Conservation (phyloP, 2,888 invertebrate species). For the Horisme vitalbata region DNA sequence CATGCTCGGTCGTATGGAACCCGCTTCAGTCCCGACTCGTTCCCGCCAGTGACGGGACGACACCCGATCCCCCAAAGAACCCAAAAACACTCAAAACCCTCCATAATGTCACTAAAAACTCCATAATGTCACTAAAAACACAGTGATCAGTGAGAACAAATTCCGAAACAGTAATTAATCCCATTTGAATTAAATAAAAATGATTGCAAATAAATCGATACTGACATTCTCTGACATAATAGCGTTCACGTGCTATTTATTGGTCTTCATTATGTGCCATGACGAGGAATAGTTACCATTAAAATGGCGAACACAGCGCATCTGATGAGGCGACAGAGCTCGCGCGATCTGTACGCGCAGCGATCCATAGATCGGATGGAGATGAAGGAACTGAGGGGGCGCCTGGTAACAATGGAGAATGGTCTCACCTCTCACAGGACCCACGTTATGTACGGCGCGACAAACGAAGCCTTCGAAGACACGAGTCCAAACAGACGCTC, state of each 20-base stretch:
- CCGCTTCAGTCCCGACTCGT: conserved; percentile 38
- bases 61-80: conserved; percentile 28
- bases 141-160: background rate
- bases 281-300: conserved; percentile 58
- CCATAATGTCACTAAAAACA: conserved; percentile 19
- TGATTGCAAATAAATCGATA: conserved; percentile 50
- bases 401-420: conserved; percentile 89
- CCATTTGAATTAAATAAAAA: conserved; percentile 28
- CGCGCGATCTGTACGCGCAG: conserved; percentile 91
- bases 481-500: conserved; percentile 71
- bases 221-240: conserved; percentile 39
- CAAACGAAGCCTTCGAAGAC: conserved; percentile 90
- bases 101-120: conserved; percentile 17
- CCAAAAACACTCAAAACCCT: conserved; percentile 14
- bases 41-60: conserved; percentile 33
- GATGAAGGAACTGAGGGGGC: conserved; percentile 92
- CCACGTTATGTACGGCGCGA: conserved; percentile 90
- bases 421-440: conserved; percentile 75
- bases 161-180: background rate
- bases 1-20: conserved; percentile 53
- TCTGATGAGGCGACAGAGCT: conserved; percentile 93
- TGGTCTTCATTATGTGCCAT: conserved; percentile 66
- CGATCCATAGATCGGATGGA: conserved; percentile 93
- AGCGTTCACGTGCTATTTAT: conserved; percentile 53
- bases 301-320: conserved; percentile 95